Base-by-base conservation (phyloP, 1,140 invertebrate species). In the Pogonus chalceus region DNA sequence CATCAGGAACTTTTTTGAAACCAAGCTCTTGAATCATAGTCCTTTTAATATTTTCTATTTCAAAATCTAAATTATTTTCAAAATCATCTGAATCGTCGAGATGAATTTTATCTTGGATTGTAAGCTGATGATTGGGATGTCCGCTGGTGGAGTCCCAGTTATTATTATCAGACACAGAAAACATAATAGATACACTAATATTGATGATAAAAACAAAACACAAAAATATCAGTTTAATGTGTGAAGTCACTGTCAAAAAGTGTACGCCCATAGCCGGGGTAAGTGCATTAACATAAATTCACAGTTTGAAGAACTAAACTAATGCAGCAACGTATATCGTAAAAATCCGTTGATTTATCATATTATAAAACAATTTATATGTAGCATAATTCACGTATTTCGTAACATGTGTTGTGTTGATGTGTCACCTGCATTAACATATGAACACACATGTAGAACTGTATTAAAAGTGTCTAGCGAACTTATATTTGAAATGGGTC, bases 1-100 rank as follows among this genome's bases (percentile, higher is more conserved):
- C 37, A 43, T 43, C 37, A 16, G 37, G 37, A 12, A 43, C 18
- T 16, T 43, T 43, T 18, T 43, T 43, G 37, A 43, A 43, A 43
- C 37, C 37, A 43, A 43, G 37, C 18, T 16, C 37, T 12, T 43
- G 7, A 18, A 43, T 43, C 9, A 43, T 18, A 4, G 37, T 43
- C 18, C 18, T 43, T 18, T 43, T 43, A 4, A 43, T 9, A 12
- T 7, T 43, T 3, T 18, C 9, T 18, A 43, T 4, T 16, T 43
- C 37, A 12, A 4, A 7, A 16, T 43, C 37, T 4, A 31, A 31
- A 31, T 31, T 14, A 31, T 4, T 4, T 7, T 31, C 7, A 4
- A 7, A 14, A 43, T 43, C 37, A 18, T 12, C 3, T 10, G 4
- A 9, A 16, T 43, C 37, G 18, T 43, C 37, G 3, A 10, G 9